Base-by-base conservation (phyloP, 2,888 invertebrate genomes). In the Caenorhabditis sinica region DNA sequence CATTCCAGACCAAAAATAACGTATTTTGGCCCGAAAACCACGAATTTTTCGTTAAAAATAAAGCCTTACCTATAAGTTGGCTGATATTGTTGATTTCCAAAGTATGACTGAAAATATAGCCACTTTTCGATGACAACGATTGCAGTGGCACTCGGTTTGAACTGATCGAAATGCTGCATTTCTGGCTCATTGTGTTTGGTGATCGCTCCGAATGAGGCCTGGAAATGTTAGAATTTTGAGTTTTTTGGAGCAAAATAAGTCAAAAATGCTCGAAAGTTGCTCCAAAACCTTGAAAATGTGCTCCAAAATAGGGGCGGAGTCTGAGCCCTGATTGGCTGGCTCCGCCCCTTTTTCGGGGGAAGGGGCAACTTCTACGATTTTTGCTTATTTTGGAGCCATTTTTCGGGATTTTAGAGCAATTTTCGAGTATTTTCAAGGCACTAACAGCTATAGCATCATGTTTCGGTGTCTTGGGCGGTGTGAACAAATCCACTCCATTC, bases 81-180 rank as follows among this genome's bases (percentile, higher is more conserved):
- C 40, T 69, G 74, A 45, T 86, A 81, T 15, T 86, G 49, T 11
- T 79, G 69, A 23, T 80, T 82, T 28, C 84, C 76, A 73, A 89
- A 90, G 76, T 82, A 91, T 0, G 51, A 66, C 68, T 86, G 79
- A 74, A 91, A 91, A 79, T 88, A 91, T 23, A 90, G 71, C 86
- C 90, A 90, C 74, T 91, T 91, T 72, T 91, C 91, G 20, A 91
- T 56, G 53, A 85, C 83, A 3, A 91, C 88, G 25, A 91, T 88
- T 20, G 90, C 86, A 20, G 84, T 73, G 3, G 83, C 66, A 11
- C 82, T 80, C 6, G 89, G 90, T 61, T 79, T 80, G 66, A 72
- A 86, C 28, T 66, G 53, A 49, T 82, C 83, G 8, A 79, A 40
- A 17, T 68, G 68, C 45, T 77, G 63, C 25, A 61, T 53, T 33